Evolutionary conservation across 2,888 invertebrate genomes (phyloP).

Genomic region (Stenurella melanura): DNA sequence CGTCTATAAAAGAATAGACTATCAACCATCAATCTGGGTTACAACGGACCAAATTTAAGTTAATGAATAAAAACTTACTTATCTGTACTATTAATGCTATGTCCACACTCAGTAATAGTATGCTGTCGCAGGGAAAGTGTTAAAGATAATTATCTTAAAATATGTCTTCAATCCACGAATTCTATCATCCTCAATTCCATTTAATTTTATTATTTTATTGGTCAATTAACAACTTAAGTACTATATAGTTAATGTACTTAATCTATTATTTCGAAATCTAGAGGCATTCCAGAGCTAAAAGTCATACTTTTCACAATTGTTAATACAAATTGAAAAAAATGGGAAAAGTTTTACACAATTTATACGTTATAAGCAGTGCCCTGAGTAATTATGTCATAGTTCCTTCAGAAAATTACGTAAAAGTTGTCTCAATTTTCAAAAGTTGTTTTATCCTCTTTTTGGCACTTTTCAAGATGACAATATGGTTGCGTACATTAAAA

Average conservation of each 20-base stretch:
- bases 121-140: background rate
- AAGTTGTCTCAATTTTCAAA: background rate
- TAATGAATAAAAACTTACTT: too few relatives aligned
- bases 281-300: background rate
- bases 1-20: too few relatives aligned
- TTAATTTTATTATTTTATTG: background rate
- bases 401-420: too few relatives aligned
- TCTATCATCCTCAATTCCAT: background rate
- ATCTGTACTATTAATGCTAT: too few relatives aligned
- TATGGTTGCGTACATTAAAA: too few relatives aligned
- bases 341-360: too few relatives aligned
- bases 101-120: too few relatives aligned
- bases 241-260: background rate
- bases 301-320: background rate
- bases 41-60: too few relatives aligned
- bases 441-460: background rate
- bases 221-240: background rate
- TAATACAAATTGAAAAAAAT: too few relatives aligned
- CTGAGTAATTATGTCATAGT: too few relatives aligned
- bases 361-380: too few relatives aligned
- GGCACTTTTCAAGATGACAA: background rate
- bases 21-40: too few relatives aligned
- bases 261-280: background rate
- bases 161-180: background rate
- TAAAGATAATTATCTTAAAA: background rate